Evolutionary conservation across 2,888 invertebrate genomes (phyloP), one percentile per base, ranked within the genome.

Genomic region (Clivina fossor): DNA sequence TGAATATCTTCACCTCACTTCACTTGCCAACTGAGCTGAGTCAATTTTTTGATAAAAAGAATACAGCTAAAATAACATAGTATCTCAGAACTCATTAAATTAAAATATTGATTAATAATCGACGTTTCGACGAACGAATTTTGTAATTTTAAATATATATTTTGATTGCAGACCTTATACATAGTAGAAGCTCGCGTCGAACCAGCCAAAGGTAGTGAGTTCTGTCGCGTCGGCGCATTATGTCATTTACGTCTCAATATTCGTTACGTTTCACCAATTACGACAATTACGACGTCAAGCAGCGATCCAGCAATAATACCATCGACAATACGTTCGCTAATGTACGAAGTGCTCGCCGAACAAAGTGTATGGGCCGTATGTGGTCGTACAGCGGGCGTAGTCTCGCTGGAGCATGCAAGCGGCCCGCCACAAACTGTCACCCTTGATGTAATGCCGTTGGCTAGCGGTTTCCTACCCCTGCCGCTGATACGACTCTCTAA

Each of bases 311-410:
- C 4, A 24, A n/a, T n/a, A n/a, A 24, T 9, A 7, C 5, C 9
- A 3, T 24, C 15, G 4, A 63, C 46, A 64, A 67, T 62, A n/a
- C 79, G 78, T 13, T 85, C 85, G 3, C 80, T 95, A 0, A 93
- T 95, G 92, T 96, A 95, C 70, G 94, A 95, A 74, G 93, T 96
- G 7, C 74, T 93, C 44, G 90, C 91, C 9, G 95, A 95, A 73
- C 92, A 92, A 70, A 87, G 88, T 26, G 85, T 91, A 79, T 96
- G 96, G 96, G 93, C 93, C 1, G 89, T 95, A 19, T 86, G 92
- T 66, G 94, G 94, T 2, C 80, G 92, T 51, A 91, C 93, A 20
- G 91, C 93, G 64, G 94, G 93, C 80, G 78, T 80, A 16, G 73
- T 80, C 3, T 76, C 76, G 3, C 75, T 74, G 56, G 70, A 70